Evolutionary conservation across 2,888 invertebrate genomes (phyloP).

Genomic region (Drosophila kuntzei): DNA sequence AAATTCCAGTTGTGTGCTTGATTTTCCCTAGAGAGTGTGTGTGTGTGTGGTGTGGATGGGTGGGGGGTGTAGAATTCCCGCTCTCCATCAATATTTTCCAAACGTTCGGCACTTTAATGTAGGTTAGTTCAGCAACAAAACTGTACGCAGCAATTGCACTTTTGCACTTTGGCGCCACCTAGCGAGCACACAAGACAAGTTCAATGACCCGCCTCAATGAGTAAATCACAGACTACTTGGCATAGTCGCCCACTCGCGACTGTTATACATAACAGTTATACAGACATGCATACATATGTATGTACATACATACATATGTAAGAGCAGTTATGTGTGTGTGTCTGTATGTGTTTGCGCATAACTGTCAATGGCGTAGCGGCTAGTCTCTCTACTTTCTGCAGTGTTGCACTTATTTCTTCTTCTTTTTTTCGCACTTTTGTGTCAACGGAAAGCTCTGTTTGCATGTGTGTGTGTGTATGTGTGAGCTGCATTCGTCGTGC

Average conservation of each 20-base stretch:
- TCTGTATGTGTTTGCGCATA: conserved; percentile 53
- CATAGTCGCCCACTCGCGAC: conserved; percentile 50
- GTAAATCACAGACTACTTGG: conserved; percentile 78
- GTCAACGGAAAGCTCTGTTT: conserved; percentile 52
- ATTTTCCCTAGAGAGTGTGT: conserved; percentile 2
- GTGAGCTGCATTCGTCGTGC: conserved; percentile 58
- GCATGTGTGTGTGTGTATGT: conserved; percentile 17
- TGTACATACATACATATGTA: neutral
- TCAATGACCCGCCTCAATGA: conserved; percentile 75
- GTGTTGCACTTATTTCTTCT: conserved; percentile 47
- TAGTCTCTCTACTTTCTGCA: conserved; percentile 45
- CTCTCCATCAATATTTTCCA: neutral
- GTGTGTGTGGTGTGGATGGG: neutral
- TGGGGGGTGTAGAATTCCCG: neutral
- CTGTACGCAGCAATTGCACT: conserved; percentile 64
- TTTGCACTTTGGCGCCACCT: conserved; percentile 73
- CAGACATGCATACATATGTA: conserved; percentile 16
- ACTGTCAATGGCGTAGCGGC: conserved; percentile 72
- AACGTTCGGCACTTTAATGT: conserved; percentile 61
- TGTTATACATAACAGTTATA: conserved; percentile 11
- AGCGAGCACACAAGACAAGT: conserved; percentile 54
- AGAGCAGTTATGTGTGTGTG: conserved; percentile 5
- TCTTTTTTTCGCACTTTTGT: conserved; percentile 48
- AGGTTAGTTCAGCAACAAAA: conserved; percentile 69
- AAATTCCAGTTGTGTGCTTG: conserved; percentile 42